phyloP scores from a whole-genome alignment of 2,888 invertebrate species.

The Monopis laevigella region DNA sequence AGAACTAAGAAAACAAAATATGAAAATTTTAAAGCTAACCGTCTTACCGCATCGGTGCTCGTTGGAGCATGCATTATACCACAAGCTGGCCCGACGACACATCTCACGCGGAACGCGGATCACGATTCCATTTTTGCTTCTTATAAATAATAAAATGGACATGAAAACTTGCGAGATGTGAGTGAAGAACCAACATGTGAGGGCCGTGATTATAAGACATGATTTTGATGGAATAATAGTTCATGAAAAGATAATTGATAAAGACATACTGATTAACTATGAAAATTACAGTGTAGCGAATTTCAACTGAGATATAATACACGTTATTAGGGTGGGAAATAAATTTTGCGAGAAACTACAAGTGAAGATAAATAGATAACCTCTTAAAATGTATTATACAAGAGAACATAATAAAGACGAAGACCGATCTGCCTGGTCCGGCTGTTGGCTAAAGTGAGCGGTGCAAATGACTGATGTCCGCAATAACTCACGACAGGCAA shows the following conservation, averaged over 20 bases:
- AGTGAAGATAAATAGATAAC: constrained; percentile 3
- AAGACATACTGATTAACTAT: constrained; percentile 5
- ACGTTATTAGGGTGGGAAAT: constrained; percentile 4
- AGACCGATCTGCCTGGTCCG: neutral
- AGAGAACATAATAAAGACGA: constrained; percentile 1
- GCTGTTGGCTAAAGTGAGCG: constrained; percentile 14
- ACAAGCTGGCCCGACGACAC: constrained; percentile 23
- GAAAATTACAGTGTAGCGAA: neutral
- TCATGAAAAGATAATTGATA: constrained; percentile 5
- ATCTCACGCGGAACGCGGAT: constrained; percentile 33
- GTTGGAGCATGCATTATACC: constrained; percentile 29
- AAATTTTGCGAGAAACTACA: constrained; percentile 1
- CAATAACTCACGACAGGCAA: constrained; percentile 37
- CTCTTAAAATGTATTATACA: constrained; percentile 4
- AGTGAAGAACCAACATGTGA: constrained; percentile 4
- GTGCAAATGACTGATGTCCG: constrained; percentile 36
- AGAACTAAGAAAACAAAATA: constrained; percentile 26
- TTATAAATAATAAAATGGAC: constrained; percentile 8
- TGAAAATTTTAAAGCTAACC: constrained; percentile 32
- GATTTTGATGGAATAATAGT: constrained; percentile 9
- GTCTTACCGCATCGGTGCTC: constrained; percentile 20
- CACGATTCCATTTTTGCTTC: constrained; percentile 37
- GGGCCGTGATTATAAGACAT: constrained; percentile 7
- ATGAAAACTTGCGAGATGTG: constrained; percentile 2
- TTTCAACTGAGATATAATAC: neutral